Percentiles rank a stretch among this genome's conserved stretches.
Conservation (phyloP, 2,888 invertebrate species). For the Nymphalis urticae region DNA sequence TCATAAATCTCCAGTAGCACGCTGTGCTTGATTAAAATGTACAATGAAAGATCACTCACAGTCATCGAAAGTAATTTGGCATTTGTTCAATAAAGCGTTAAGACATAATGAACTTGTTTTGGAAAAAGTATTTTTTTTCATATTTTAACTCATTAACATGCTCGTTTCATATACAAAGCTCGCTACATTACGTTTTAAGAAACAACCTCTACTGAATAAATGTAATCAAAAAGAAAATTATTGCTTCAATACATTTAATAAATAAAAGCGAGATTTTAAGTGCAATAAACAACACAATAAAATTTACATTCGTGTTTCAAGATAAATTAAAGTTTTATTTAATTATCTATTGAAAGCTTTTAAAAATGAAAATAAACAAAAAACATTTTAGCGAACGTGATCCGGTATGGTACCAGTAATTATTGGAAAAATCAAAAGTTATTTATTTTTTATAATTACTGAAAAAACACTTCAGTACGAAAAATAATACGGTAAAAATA, state of each 20-base stretch:
- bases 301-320: not conserved
- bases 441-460: no score
- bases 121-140: slow-evolving; percentile 6
- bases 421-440: no score
- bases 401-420: no score
- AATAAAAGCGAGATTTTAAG: not conserved
- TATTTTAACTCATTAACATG: slow-evolving; percentile 33
- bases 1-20: slow-evolving; percentile 52
- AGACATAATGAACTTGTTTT: slow-evolving; percentile 28
- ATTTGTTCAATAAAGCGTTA: slow-evolving; percentile 13
- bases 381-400: not conserved
- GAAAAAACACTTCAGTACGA: no score
- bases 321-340: not conserved
- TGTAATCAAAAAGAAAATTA: not conserved
- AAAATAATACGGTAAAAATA: slow-evolving; percentile 7
- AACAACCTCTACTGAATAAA: slow-evolving; percentile 15
- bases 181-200: slow-evolving; percentile 21
- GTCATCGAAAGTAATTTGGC: slow-evolving; percentile 32
- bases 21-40: slow-evolving; percentile 49
- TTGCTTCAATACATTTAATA: slow-evolving; percentile 1
- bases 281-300: not conserved
- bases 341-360: not conserved
- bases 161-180: slow-evolving; percentile 16
- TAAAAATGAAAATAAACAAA: not conserved
- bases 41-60: slow-evolving; percentile 31